phyloP scores from a whole-genome alignment of 2,797 vertebrate genomes.

The Morelia viridis region DNA sequence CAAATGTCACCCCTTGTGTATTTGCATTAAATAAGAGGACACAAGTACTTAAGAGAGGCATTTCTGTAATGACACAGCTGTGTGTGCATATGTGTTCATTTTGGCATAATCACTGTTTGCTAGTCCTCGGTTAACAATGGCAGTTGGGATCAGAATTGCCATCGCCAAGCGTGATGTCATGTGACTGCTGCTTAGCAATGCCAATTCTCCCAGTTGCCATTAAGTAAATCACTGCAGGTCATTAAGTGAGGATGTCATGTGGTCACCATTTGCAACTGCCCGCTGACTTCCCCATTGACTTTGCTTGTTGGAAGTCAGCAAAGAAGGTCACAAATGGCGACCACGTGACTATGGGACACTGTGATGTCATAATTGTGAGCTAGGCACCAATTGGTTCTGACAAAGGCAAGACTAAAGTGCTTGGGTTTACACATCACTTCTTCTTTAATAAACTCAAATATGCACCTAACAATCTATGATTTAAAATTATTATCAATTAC shows the following conservation, averaged over 20 bases:
- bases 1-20: not conserved
- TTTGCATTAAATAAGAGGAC: not conserved
- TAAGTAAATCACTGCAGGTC: too few relatives aligned
- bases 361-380: not conserved
- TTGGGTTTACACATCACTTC: constrained; percentile 19
- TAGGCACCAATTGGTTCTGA: not conserved
- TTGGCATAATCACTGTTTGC: not conserved
- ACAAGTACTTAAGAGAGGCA: not conserved
- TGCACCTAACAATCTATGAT: constrained; percentile 47
- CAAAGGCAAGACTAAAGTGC: constrained; percentile 19
- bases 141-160: not conserved
- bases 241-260: too few relatives aligned
- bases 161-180: too few relatives aligned
- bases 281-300: not conserved
- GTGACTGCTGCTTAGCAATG: too few relatives aligned
- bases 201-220: too few relatives aligned
- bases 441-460: constrained; percentile 39
- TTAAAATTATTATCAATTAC: constrained; percentile 48
- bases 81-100: not conserved
- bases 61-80: not conserved
- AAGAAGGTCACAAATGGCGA: not conserved
- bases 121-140: not conserved
- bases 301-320: not conserved
- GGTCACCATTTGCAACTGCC: too few relatives aligned
- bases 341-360: not conserved